These are phyloP conservation scores for Rosalia funebris DNA, from an alignment of 2,888 invertebrate species.

Conservation along the genomic window DNA sequence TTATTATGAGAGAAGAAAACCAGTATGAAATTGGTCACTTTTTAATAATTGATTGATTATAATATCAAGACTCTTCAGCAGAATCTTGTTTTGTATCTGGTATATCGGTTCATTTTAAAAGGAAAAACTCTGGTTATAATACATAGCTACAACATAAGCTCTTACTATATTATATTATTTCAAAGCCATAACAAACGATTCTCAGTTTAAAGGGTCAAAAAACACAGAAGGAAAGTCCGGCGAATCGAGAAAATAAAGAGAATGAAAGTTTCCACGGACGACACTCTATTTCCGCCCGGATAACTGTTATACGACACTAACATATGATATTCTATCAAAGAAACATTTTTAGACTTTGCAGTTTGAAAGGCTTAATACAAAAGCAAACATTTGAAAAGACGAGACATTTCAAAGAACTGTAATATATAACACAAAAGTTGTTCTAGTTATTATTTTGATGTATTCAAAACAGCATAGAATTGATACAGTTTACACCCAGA, in stretches of 20 bases:
- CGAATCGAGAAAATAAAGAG: constrained; percentile 6
- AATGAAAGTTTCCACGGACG: constrained; percentile 13
- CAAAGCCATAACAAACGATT: not conserved
- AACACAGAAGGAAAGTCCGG: constrained; percentile 14
- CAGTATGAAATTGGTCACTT: too few species aligned
- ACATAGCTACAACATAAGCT: too few species aligned
- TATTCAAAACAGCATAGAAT: too few species aligned
- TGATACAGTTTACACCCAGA: too few species aligned
- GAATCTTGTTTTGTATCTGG: too few species aligned
- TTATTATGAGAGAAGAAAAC: too few species aligned
- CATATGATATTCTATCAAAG: constrained; percentile 19
- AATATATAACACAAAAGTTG: not conserved
- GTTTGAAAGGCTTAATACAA: constrained; percentile 4
- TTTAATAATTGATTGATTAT: too few species aligned
- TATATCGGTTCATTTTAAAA: too few species aligned
- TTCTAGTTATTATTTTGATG: not conserved
- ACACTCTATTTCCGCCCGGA: constrained; percentile 24
- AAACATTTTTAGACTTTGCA: constrained; percentile 4
- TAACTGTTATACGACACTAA: constrained; percentile 18
- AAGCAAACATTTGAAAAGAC: not conserved
- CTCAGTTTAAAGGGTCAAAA: constrained; percentile 10
- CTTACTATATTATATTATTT: too few species aligned
- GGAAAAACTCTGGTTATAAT: too few species aligned
- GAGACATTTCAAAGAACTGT: not conserved
- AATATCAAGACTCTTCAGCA: too few species aligned